phyloP scores from a whole-genome alignment of 2,113 vertebrate genomes.

The Sebastes schlegelii region DNA sequence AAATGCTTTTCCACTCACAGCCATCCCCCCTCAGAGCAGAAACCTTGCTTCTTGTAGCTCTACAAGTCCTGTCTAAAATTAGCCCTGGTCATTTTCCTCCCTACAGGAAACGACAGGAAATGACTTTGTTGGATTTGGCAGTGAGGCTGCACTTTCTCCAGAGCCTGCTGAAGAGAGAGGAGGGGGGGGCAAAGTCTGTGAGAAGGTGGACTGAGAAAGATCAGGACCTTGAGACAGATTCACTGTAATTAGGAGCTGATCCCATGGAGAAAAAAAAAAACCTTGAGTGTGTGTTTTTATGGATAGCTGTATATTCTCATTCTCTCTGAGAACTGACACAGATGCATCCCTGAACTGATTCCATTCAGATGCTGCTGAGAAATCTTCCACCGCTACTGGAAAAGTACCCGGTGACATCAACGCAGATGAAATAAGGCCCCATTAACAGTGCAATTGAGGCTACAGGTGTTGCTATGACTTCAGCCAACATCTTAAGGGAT shows the following conservation, averaged over 20 bases:
- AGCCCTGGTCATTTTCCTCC: conserved; percentile 75
- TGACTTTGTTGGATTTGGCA: conserved; percentile 84
- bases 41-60: conserved; percentile 52
- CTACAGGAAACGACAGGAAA: conserved; percentile 82
- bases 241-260: conserved; percentile 40
- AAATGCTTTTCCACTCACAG: conserved; percentile 55
- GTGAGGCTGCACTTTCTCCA: conserved; percentile 79
- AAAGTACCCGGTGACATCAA: conserved; percentile 54
- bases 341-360: conserved; percentile 16
- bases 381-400: conserved; percentile 15
- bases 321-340: background rate
- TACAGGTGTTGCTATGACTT: conserved; percentile 68
- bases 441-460: conserved; percentile 23
- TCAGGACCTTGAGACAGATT: conserved; percentile 50
- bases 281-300: background rate
- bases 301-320: conserved; percentile 10
- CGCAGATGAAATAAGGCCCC: conserved; percentile 1
- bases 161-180: conserved; percentile 28
- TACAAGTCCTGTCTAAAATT: conserved; percentile 78
- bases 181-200: conserved; percentile 38
- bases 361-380: background rate
- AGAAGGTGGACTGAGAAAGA: conserved; percentile 36
- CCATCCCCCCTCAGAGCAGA: conserved; percentile 29
- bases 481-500: conserved; percentile 66
- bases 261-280: conserved; percentile 3